phyloP scores from a whole-genome alignment of 2,888 invertebrate genomes.

The Sepioteuthis lessoniana region DNA sequence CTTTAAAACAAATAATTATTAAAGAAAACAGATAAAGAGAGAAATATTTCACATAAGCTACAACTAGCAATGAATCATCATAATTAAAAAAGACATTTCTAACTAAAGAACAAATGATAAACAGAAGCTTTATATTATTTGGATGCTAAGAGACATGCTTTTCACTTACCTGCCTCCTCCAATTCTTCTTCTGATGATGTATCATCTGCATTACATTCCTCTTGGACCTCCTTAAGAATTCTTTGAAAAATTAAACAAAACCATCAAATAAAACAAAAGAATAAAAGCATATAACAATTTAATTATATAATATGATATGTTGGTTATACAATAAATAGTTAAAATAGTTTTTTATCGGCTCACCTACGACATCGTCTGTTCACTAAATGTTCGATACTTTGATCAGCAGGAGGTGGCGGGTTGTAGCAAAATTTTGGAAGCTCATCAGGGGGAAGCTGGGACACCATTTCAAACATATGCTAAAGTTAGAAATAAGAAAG shows the following conservation, averaged over 20 bases:
- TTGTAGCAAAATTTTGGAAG: slow-evolving; percentile 69
- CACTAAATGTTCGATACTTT: slow-evolving; percentile 67
- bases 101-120: neutral
- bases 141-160: neutral
- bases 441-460: slow-evolving; percentile 81
- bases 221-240: slow-evolving; percentile 82
- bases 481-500: slow-evolving; percentile 50
- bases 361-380: slow-evolving; percentile 70
- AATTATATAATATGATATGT: neutral
- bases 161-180: slow-evolving; percentile 49
- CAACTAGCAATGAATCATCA: too few relatives aligned
- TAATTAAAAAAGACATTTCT: too few relatives aligned
- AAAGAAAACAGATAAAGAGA: too few relatives aligned
- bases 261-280: neutral
- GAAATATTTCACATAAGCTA: too few relatives aligned
- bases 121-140: neutral
- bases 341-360: neutral
- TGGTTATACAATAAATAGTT: neutral
- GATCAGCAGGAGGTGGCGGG: slow-evolving; percentile 63
- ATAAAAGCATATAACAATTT: neutral
- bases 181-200: slow-evolving; percentile 83
- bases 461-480: slow-evolving; percentile 79
- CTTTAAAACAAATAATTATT: too few relatives aligned
- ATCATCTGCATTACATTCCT: slow-evolving; percentile 82
- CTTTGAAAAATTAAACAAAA: slow-evolving; percentile 67